Conservation (phyloP, 1,140 invertebrate genomes). For the Panagrolaimus sp. region DNA sequence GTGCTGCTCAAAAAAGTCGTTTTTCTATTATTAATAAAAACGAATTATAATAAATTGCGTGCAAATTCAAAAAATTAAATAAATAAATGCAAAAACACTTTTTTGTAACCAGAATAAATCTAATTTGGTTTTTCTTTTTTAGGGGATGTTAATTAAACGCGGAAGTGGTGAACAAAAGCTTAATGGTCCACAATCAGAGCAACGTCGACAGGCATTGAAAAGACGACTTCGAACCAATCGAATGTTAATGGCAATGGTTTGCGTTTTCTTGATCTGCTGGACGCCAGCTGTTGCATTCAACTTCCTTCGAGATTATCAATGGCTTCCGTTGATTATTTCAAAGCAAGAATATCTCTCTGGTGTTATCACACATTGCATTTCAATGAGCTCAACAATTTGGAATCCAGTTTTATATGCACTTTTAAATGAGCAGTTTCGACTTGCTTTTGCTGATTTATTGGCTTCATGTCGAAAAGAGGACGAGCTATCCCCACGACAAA, state of each 20-base stretch:
- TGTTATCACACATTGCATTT: constrained; percentile 62
- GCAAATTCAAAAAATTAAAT: too few species aligned
- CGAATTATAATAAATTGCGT: too few species aligned
- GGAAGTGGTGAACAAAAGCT: constrained; percentile 18
- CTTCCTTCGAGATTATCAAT: constrained; percentile 61
- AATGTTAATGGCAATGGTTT: constrained; percentile 50
- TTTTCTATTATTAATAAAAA: too few species aligned
- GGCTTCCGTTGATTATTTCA: constrained; percentile 45
- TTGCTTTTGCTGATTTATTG: constrained; percentile 43
- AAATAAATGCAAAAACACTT: too few species aligned
- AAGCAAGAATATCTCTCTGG: constrained; percentile 59
- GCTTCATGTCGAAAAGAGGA: neutral
- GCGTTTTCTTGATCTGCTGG: constrained; percentile 39
- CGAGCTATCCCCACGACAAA: neutral
- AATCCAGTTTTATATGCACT: constrained; percentile 60
- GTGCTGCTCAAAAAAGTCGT: too few species aligned
- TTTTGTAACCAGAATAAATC: too few species aligned
- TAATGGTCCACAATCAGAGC: constrained; percentile 28
- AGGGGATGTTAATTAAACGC: constrained; percentile 33
- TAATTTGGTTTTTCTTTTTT: too few species aligned
- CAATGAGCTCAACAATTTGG: constrained; percentile 62
- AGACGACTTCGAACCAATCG: constrained; percentile 51
- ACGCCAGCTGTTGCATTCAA: constrained; percentile 62
- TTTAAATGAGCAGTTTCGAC: constrained; percentile 59
- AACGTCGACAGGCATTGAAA: constrained; percentile 32